Base-by-base conservation (phyloP, 2,797 vertebrate species). In the Schizopygopsis pylzovi region DNA sequence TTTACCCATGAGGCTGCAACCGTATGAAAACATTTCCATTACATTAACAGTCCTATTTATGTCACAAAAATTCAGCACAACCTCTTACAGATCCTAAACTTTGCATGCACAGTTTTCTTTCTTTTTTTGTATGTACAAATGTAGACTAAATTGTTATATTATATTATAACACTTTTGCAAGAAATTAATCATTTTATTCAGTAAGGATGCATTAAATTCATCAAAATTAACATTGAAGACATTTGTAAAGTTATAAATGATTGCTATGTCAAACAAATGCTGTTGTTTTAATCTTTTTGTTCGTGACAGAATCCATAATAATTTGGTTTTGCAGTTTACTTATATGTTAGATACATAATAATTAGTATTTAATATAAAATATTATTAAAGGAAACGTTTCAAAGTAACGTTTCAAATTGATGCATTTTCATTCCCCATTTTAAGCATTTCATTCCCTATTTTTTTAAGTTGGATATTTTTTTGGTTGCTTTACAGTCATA, bases 21-120 rank as follows among this genome's bases (percentile, higher is more conserved):
- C 13, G 9, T 76, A 37, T 63, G 18, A 39, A 76, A 76, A 84
- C 4, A 37, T 43, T 84, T 67, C 37, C 47, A 52, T 84, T 22
- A 13, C 47, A 59, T 82, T 73, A 72, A 47, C 9, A 1, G 18
- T 18, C 28, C 81, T 45, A 73, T 56, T 61, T 59, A 72, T 61
- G 47, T 33, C 15, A 61, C 10, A 4, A 12, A n/a, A 56, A 67
- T 4, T 67, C 41, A 37, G 18, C 43, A 41, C 12, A 28, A 2
- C 8, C 56, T 61, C 13, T 63, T 43, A 61, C 41, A 39, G 39
- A 63, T 79, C 39, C 56, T 10, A 63, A n/a, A 61, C 2, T 4
- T 41, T 61, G 39, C 54, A 25, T 54, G 28, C 75, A 39, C 18
- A 2, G 15, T 20, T 65, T 67, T 41, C 1, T 47, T 49, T 33